These are phyloP conservation scores for Chrysemys picta DNA, from an alignment of 2,113 vertebrate genomes.

Conservation along the genomic window DNA sequence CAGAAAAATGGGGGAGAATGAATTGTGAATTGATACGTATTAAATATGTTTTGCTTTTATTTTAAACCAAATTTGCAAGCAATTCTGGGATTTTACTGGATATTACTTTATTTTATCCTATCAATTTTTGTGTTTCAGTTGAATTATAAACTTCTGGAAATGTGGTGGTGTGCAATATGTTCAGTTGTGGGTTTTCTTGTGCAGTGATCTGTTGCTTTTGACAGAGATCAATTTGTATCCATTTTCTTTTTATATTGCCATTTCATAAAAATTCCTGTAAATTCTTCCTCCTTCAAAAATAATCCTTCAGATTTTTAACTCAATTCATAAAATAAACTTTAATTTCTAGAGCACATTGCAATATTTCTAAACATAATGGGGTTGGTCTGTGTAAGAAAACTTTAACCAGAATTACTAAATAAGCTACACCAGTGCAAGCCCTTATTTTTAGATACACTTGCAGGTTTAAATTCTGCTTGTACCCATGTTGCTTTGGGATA, in stretches of 20 bases:
- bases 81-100: not conserved
- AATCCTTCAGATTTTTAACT: fast-evolving
- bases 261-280: not conserved
- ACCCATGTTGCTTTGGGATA: not conserved
- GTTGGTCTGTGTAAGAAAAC: not conserved
- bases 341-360: not conserved
- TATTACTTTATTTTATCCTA: not conserved
- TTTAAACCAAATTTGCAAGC: not conserved
- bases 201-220: not conserved
- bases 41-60: too few species aligned
- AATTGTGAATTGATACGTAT: too few species aligned
- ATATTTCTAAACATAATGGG: not conserved
- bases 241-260: not conserved
- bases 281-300: not conserved
- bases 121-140: not conserved
- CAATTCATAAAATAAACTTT: not conserved
- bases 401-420: not conserved
- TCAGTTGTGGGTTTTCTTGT: not conserved
- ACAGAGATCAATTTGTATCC: not conserved
- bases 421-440: not conserved
- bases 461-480: not conserved
- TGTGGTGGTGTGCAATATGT: not conserved
- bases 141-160: not conserved
- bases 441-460: not conserved
- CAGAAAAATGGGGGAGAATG: too few species aligned